phyloP scores from a whole-genome alignment of 1,140 invertebrate species.

The silkworm (Bombyx mori) region ASM3026992v2 NC_085107.1:13187501-13188000 shows the following conservation, averaged over 20 bases:
- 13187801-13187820: slow-evolving; percentile 73
- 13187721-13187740: slow-evolving; percentile 19
- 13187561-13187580: slow-evolving; percentile 15
- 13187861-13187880: slow-evolving; percentile 3
- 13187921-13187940: slow-evolving; percentile 19
- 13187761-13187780: slow-evolving; percentile 34
- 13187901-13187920: slow-evolving; percentile 18
- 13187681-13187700: slow-evolving; percentile 26
- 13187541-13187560: slow-evolving; percentile 20
- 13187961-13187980: slow-evolving; percentile 14
- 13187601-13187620: slow-evolving; percentile 19
- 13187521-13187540: slow-evolving; percentile 4
- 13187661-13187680: slow-evolving; percentile 18
- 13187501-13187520: slow-evolving; percentile 2
- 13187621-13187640: slow-evolving; percentile 21
- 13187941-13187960: slow-evolving; percentile 6
- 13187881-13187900: slow-evolving; percentile 2
- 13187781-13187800: slow-evolving; percentile 38
- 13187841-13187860: slow-evolving; percentile 30
- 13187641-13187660: slow-evolving; percentile 22
- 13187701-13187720: slow-evolving; percentile 20
- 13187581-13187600: slow-evolving; percentile 16
- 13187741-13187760: slow-evolving; percentile 24
- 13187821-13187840: slow-evolving; percentile 61
- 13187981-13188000: slow-evolving; percentile 3